Evolutionary conservation across 2,888 invertebrate species (phyloP), one percentile per base, ranked within the genome.

Genomic region (Theodoxus fluviatilis): DNA sequence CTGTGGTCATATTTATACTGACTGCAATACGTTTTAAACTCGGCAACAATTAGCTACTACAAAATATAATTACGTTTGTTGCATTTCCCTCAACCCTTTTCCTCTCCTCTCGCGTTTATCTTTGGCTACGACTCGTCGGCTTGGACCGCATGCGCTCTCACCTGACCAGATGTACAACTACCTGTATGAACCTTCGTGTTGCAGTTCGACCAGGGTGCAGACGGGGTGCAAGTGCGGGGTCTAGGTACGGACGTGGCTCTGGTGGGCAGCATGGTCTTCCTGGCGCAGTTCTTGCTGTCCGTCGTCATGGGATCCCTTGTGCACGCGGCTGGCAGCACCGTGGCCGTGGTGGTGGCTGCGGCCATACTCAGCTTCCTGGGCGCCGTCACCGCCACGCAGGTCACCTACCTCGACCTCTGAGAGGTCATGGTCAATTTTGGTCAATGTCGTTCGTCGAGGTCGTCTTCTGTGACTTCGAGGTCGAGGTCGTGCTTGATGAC

Each of bases 201-300:
- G 49, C 76, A 80, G 80, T 80, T 80, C 69, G 67, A 75, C 4
- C 70, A 71, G 12, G 47, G 71, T n/a, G n/a, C n/a, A n/a, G 31
- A 71, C 18, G 22, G 18, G 1, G 49, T 73, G 37, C 83, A 83
- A 70, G 79, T 87, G n/a, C 91, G 97, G 12, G 97, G 97, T 4
- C 90, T 98, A 68, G 97, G 97, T 7, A 98, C 97, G 0, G 97
- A 98, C 85, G 92, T 98, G 0, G 97, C 96, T 0, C 92, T 97
- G 68, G 94, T 98, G 47, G 94, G 95, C 83, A 94, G 94, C 84
- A 97, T 97, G 93, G 96, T 95, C 2, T 98, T 98, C 86, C 90
- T 97, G 74, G 97, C 97, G 0, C 98, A 98, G 87, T 94, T 97
- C 82, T 90, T 94, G 47, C 90, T 98, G 15, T 96, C 96, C 0